Evolutionary conservation across 2,113 vertebrate species (phyloP).

Genomic region (Bungarus multicinctus): DNA sequence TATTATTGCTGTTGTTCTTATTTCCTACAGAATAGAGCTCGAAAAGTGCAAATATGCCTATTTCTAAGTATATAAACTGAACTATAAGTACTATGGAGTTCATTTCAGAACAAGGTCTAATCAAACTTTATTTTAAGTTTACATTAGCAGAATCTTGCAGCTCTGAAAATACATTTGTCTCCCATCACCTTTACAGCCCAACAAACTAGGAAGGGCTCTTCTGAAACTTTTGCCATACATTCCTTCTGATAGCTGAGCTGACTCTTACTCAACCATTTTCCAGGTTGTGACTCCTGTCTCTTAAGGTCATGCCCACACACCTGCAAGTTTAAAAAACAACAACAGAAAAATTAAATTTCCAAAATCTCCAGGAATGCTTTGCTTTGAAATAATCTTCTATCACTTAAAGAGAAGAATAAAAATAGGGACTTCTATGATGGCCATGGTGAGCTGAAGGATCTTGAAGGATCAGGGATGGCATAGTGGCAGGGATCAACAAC

Average conservation of each 20-base stretch:
- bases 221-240: background rate
- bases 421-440: background rate
- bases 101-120: background rate
- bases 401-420: background rate
- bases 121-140: background rate
- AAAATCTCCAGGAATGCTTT: background rate
- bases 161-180: background rate
- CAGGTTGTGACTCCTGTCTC: background rate
- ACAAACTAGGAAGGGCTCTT: background rate
- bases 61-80: background rate
- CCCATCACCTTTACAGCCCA: background rate
- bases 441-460: background rate
- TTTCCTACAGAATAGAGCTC: background rate
- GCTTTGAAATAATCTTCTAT: background rate
- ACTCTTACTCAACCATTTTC: background rate
- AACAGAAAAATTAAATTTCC: background rate
- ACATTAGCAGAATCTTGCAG: background rate
- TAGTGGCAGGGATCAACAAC: background rate
- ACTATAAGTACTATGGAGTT: background rate
- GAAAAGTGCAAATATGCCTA: background rate
- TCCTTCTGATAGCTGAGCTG: background rate
- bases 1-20: background rate
- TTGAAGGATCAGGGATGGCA: background rate
- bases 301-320: background rate
- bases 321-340: background rate